phyloP scores from a whole-genome alignment of 2,113 vertebrate species.

The Brachionichthys hirsutus region DNA sequence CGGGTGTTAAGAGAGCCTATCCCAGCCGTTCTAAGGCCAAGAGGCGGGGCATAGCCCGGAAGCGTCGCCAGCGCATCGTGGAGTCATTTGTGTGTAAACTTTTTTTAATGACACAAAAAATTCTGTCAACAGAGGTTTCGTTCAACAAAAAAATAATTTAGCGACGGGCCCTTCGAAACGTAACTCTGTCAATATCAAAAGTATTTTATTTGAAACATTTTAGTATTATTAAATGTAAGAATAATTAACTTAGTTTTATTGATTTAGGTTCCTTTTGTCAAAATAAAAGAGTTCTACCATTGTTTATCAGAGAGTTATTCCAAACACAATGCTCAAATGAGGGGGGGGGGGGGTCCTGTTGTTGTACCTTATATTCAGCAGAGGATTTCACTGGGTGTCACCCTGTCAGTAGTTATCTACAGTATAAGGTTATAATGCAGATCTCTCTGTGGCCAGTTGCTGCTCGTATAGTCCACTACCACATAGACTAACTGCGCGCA shows the following conservation, averaged over 20 bases:
- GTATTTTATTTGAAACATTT: too few relatives aligned
- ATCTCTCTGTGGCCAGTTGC: slow-evolving; percentile 19
- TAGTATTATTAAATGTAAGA: too few relatives aligned
- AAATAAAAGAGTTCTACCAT: not conserved
- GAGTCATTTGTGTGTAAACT: too few relatives aligned
- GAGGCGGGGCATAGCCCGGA: too few relatives aligned
- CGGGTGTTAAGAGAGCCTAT: too few relatives aligned
- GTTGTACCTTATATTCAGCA: not conserved
- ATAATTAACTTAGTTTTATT: not conserved
- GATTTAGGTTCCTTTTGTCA: not conserved
- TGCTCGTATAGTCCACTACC: slow-evolving; percentile 44
- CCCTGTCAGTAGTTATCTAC: slow-evolving; percentile 11
- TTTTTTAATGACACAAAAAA: too few relatives aligned
- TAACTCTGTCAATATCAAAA: too few relatives aligned
- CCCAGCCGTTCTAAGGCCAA: too few relatives aligned
- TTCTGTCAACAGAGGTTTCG: too few relatives aligned
- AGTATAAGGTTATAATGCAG: slow-evolving; percentile 39
- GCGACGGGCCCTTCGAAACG: too few relatives aligned
- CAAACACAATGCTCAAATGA: not conserved
- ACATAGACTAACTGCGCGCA: slow-evolving; percentile 51
- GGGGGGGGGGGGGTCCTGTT: not conserved
- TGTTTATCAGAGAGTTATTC: not conserved
- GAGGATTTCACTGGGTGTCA: slow-evolving; percentile 3
- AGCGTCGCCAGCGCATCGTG: too few relatives aligned
- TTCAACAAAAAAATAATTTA: too few relatives aligned